phyloP scores from a whole-genome alignment of 2,888 invertebrate species.

The Drosophila leonis region DNA sequence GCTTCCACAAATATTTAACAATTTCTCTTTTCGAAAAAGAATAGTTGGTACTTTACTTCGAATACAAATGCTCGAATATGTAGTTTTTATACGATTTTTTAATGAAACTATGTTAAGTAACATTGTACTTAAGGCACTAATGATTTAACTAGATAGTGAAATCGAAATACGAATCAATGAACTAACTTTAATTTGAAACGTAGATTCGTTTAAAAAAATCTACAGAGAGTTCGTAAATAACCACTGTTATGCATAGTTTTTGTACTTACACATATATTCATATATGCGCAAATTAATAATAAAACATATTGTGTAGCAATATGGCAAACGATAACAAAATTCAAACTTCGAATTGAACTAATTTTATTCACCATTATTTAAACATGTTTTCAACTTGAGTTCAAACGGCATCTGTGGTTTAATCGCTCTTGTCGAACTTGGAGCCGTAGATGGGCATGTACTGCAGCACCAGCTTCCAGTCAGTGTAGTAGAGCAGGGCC shows the following conservation, averaged over 20 bases:
- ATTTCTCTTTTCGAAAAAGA: constrained; percentile 60
- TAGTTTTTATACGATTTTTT: constrained; percentile 63
- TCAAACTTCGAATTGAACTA: constrained; percentile 15
- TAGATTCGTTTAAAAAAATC: constrained; percentile 45
- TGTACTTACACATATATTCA: constrained; percentile 38
- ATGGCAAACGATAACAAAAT: constrained; percentile 16
- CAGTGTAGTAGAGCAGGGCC: constrained; percentile 90
- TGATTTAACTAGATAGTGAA: constrained; percentile 40
- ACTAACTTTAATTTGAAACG: constrained; percentile 19
- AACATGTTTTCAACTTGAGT: constrained; percentile 34
- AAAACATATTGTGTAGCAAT: constrained; percentile 22
- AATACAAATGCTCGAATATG: constrained; percentile 45
- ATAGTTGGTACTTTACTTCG: constrained; percentile 47
- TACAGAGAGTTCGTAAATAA: constrained; percentile 23
- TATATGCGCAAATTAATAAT: constrained; percentile 22
- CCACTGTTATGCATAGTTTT: constrained; percentile 42
- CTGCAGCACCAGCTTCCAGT: constrained; percentile 91
- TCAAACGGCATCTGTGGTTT: constrained; percentile 28
- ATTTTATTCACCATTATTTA: constrained; percentile 36
- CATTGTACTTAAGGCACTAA: constrained; percentile 51
- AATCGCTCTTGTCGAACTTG: constrained; percentile 88
- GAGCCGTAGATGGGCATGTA: constrained; percentile 91
- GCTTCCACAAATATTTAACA: constrained; percentile 58
- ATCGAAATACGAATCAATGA: constrained; percentile 47
- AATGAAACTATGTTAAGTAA: constrained; percentile 62